Evolutionary conservation across 2,888 invertebrate genomes (phyloP), one percentile per base, ranked within the genome.

Genomic region (Synergus umbraculus): DNA sequence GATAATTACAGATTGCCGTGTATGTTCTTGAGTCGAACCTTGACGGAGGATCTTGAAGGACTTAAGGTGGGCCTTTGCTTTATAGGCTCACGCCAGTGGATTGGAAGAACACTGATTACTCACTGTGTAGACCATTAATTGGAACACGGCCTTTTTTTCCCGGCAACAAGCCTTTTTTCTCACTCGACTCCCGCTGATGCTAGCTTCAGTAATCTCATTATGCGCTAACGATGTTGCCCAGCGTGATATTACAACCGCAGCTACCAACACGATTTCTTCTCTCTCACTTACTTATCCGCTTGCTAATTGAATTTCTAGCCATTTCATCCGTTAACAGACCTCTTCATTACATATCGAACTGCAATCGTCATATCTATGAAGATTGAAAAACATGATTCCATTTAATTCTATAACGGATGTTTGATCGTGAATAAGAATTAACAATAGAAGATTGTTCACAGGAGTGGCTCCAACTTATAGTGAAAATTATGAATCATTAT

Each of bases 181-280:
- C 73, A 73, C 41, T 73, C 73, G 73, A 54, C 73, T 73, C 73
- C 73, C 41, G 73, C 54, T 54, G 73, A 73, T 73, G 73, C 54
- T 73, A 29, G n/a, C 37, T 54, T 73, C 54, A 73, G 86, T 87
- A 89, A 89, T 87, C 88, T 89, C 85, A 87, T 88, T 88, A 88
- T 86, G 83, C 85, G 83, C 84, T 87, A 87, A 89, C 86, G 87
- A 87, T 86, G 83, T 83, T 81, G 83, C 88, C 18, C 87, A 86
- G 88, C 87, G 77, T 86, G 88, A 85, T 87, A 83, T 87, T 86
- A 81, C 82, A 82, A 80, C 83, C 76, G 58, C 49, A 77, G 82
- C 69, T 69, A 73, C 73, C 73, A 73, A 54, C 69, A 54, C 12
- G 22, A 15, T 69, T 37, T 73, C 49, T 73, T 54, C 37, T 69